Conservation (phyloP, 2,797 vertebrate genomes). For the Allobates femoralis region DNA sequence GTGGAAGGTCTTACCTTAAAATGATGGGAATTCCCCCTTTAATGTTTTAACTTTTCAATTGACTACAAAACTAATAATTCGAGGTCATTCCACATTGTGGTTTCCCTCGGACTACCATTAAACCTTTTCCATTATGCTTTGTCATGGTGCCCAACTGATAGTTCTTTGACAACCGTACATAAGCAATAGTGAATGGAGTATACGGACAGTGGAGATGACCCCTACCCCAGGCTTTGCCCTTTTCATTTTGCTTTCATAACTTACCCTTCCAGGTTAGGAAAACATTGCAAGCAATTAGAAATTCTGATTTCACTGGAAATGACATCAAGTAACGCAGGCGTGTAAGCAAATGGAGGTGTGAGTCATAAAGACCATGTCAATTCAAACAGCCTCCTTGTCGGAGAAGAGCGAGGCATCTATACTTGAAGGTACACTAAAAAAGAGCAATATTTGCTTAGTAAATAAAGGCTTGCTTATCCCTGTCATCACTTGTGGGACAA, state of each 20-base stretch:
- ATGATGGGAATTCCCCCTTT: not conserved
- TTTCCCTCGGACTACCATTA: not conserved
- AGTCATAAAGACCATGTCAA: slow-evolving; percentile 22
- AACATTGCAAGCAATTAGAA: not conserved
- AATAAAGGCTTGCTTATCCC: slow-evolving; percentile 38
- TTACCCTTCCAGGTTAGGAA: slow-evolving; percentile 1
- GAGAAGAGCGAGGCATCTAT: not conserved
- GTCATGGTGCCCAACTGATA: too few species aligned
- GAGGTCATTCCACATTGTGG: not conserved
- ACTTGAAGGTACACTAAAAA: slow-evolving; percentile 5
- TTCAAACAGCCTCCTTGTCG: slow-evolving; percentile 36
- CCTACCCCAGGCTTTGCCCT: not conserved
- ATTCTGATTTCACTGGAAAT: not conserved
- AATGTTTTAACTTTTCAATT: not conserved
- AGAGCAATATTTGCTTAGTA: not conserved
- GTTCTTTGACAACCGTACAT: not conserved
- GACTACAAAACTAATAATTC: not conserved
- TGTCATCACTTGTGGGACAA: slow-evolving; percentile 20
- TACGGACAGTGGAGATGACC: not conserved
- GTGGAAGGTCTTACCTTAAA: too few species aligned
- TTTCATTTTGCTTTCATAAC: not conserved
- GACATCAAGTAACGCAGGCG: not conserved
- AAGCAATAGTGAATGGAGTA: not conserved
- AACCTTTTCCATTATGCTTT: not conserved
- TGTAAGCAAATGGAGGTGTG: not conserved